Evolutionary conservation across 1,140 invertebrate genomes (phyloP), one percentile per base, ranked within the genome.

Genomic region (Drusus annulatus): DNA sequence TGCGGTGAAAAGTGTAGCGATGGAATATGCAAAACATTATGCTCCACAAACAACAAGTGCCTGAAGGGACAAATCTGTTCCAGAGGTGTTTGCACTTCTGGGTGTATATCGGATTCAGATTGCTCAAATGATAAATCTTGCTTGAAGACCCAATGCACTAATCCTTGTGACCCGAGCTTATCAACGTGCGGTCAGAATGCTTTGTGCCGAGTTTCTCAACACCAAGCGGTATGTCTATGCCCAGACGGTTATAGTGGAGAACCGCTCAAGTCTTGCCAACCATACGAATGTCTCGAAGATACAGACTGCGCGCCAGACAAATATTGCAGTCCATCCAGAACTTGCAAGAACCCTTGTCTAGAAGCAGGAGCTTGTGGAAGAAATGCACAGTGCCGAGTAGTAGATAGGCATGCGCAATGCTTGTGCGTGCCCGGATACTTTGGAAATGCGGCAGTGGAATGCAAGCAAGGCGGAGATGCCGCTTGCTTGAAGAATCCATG

Each of bases 311-410:
- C 93, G 62, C 84, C 90, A 0, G 94, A 93, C 84, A 96, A 97
- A 87, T 91, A 91, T 80, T 98, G 96, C 85, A 91, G 91, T 85
- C 86, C 89, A 3, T 93, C 94, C 76, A 92, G 93, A 13, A 92
- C 93, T 69, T 98, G 96, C 84, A 93, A 93, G 65, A 97, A 97
- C 90, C 95, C 96, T 3, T 98, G 96, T 85, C 84, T 94, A 23
- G 93, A 94, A 84, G 90, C 92, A 60, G 92, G 92, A 13, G 92
- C 92, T 2, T 98, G 96, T 85, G 96, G 96, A 10, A 87, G 92
- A 15, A 97, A 97, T 87, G 96, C 96, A 0, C 94, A 96, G 82
- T 98, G 97, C 85, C 91, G 93, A n/a, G 93, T 96, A 1, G 90
- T 94, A 3, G 92, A 94, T 76, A 91, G 94, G 83, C 89, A 91